Evolutionary conservation across 2,797 vertebrate species (phyloP).

Genomic region (Limnodromus scolopaceus): DNA sequence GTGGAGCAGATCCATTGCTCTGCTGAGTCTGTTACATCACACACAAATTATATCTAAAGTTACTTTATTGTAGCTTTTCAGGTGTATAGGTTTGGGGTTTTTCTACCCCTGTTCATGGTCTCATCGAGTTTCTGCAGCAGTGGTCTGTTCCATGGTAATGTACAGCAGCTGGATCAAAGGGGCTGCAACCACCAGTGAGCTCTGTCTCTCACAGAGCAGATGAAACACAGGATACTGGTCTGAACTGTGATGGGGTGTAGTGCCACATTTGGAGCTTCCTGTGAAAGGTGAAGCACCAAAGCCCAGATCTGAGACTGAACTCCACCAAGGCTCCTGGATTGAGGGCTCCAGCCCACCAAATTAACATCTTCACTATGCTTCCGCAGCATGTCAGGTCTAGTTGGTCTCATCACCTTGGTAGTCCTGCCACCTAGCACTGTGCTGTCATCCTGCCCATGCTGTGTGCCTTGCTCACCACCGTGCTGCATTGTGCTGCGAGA

Average conservation of each 20-base stretch:
- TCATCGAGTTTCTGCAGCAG: not conserved
- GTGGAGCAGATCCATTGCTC: not conserved
- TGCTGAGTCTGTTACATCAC: not conserved
- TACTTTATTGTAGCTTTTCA: not conserved
- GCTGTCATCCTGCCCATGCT: not conserved
- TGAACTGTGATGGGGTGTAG: rapidly evolving
- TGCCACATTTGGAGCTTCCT: not conserved
- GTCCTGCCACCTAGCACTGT: not conserved
- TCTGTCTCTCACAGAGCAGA: rapidly evolving
- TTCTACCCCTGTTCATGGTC: not conserved
- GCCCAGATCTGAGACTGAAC: not conserved
- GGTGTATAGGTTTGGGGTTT: not conserved
- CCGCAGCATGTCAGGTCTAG: not conserved
- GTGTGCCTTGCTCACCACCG: not conserved
- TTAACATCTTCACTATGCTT: not conserved
- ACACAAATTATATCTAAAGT: not conserved
- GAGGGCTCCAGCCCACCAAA: not conserved
- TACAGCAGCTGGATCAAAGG: not conserved
- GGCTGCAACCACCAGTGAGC: not conserved
- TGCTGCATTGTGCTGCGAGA: not conserved
- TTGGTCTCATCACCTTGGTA: rapidly evolving
- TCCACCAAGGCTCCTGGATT: not conserved
- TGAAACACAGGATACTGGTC: rapidly evolving
- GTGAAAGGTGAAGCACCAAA: not conserved
- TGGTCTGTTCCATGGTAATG: not conserved